Evolutionary conservation across 1,140 invertebrate genomes (phyloP).

Genomic region (Arion vulgaris): DNA sequence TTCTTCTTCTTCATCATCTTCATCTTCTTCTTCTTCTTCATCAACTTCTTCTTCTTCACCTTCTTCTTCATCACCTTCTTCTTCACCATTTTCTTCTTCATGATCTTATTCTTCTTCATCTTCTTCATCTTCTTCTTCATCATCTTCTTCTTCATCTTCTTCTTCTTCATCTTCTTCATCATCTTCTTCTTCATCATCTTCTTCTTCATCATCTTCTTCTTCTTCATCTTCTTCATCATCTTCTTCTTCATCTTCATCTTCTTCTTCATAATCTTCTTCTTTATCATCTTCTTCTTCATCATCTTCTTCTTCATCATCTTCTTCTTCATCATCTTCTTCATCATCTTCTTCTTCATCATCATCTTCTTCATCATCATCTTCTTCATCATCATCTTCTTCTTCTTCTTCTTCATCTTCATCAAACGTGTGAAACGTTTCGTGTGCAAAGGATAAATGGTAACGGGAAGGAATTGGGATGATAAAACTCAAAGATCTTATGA

Average conservation of each 20-base stretch:
- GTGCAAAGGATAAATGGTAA: no score
- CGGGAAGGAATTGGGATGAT: no score
- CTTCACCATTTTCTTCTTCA: no score
- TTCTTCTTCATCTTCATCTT: background rate
- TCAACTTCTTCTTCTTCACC: background rate
- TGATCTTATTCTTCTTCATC: no score
- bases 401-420: no score
- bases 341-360: no score
- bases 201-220: background rate
- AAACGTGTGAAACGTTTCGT: no score
- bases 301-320: background rate
- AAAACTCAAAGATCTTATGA: no score
- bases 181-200: background rate
- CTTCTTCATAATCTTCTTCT: no score
- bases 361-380: no score
- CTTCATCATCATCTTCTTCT: no score
- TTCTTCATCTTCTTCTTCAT: background rate
- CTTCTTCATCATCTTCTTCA: no score
- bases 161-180: background rate
- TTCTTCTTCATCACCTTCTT: background rate
- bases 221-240: background rate
- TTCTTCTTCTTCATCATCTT: background rate
- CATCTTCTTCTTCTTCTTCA: background rate
- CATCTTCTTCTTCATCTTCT: background rate
- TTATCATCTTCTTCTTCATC: background rate